Percentiles rank a stretch among this genome's conserved stretches.
Conservation (phyloP, 2,797 vertebrate species). For the Channallabes apus region DNA sequence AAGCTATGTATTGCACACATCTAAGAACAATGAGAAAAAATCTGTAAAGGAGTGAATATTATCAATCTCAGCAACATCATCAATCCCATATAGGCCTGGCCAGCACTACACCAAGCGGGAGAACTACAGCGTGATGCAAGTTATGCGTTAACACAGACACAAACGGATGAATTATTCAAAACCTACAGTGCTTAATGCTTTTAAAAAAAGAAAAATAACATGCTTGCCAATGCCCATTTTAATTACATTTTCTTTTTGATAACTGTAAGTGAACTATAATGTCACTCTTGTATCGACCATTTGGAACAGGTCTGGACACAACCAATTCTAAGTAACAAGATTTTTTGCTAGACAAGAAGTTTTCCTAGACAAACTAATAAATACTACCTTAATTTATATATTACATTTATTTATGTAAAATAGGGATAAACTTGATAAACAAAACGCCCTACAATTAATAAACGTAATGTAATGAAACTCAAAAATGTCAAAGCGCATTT, state of each 20-base stretch:
- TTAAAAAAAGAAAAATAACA: not conserved
- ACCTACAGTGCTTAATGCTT: not conserved
- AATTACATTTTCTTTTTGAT: constrained; percentile 55
- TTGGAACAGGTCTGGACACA: not conserved
- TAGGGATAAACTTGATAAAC: not conserved
- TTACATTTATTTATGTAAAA: too few species aligned
- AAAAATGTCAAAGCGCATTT: too few species aligned
- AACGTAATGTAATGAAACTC: not conserved
- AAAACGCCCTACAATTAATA: not conserved
- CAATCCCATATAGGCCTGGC: constrained; percentile 5
- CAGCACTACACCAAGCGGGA: not conserved
- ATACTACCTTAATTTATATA: not conserved
- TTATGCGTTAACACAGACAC: not conserved
- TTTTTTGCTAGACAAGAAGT: too few species aligned
- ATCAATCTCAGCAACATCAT: constrained; percentile 1
- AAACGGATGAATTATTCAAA: constrained; percentile 15
- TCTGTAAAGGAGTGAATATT: not conserved
- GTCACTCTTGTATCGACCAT: not conserved
- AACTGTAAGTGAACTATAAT: constrained; percentile 39
- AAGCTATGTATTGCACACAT: not conserved
- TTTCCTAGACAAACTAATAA: not conserved
- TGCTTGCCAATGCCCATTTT: not conserved
- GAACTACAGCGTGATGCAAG: not conserved
- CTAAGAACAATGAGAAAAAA: not conserved
- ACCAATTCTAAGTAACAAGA: not conserved